These are phyloP conservation scores for Oriolus oriolus DNA, from an alignment of 2,113 vertebrate species.

Conservation along the genomic window DNA sequence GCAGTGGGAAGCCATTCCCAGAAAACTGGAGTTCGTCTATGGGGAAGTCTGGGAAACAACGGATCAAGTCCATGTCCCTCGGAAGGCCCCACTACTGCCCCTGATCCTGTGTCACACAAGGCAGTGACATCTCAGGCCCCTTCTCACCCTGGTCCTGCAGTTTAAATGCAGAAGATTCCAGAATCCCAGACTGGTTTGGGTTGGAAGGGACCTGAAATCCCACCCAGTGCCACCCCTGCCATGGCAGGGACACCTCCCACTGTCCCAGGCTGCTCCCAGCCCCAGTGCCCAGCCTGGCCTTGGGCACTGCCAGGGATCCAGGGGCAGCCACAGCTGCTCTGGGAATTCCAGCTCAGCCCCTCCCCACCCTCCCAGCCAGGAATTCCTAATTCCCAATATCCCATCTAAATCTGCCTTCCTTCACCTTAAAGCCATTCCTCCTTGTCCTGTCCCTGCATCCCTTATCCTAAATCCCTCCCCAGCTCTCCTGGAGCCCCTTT, in stretches of 20 bases:
- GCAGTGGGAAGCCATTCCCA: not conserved
- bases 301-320: not conserved
- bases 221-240: not conserved
- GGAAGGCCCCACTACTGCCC: not conserved
- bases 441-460: not conserved
- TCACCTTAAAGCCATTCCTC: not conserved
- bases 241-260: not conserved
- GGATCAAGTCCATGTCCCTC: not conserved
- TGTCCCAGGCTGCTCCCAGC: not conserved
- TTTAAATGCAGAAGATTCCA: not conserved
- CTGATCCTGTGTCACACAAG: not conserved
- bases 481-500: not conserved
- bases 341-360: not conserved
- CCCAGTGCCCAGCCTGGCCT: not conserved
- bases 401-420: not conserved
- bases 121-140: not conserved
- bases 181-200: no score
- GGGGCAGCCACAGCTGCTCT: not conserved
- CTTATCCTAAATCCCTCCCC: not conserved
- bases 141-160: no score
- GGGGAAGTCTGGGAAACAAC: not conserved
- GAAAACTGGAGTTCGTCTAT: not conserved
- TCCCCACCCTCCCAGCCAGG: not conserved
- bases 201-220: not conserved
- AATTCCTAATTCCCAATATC: not conserved